Conservation (phyloP, 2,888 invertebrate genomes). For the Drosophila sordidula region DNA sequence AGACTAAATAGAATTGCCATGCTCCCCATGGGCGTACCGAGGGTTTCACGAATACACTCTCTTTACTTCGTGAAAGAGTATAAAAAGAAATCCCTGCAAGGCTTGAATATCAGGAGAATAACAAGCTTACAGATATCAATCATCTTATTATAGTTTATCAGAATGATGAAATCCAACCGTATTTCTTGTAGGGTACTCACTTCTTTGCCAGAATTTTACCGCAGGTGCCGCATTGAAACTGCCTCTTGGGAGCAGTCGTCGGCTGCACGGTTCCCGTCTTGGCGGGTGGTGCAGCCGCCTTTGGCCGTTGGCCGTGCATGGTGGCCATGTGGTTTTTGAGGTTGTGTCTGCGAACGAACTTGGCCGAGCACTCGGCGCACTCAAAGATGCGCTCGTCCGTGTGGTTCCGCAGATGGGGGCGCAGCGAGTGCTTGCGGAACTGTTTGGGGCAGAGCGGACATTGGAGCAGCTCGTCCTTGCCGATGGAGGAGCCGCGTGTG, state of each 20-base stretch:
- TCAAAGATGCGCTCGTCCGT: conserved; percentile 90
- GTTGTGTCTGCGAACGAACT: conserved; percentile 89
- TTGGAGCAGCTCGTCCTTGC: conserved; percentile 80
- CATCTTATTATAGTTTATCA: not conserved
- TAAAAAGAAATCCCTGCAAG: too few species aligned
- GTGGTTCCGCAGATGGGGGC: conserved; percentile 90
- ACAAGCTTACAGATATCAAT: not conserved
- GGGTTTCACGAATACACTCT: too few species aligned
- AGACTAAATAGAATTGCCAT: too few species aligned
- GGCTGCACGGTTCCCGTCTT: not conserved
- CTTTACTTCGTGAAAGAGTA: too few species aligned
- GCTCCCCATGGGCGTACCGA: too few species aligned
- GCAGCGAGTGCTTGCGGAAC: conserved; percentile 89
- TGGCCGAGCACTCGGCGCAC: conserved; percentile 88
- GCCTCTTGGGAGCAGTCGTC: conserved; percentile 10
- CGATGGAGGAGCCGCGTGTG: conserved; percentile 76
- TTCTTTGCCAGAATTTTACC: conserved; percentile 85
- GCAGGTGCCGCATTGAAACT: conserved; percentile 84
- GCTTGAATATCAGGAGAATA: not conserved
- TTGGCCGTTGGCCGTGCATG: conserved; percentile 83
- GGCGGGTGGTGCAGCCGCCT: too few species aligned
- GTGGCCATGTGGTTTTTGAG: conserved; percentile 87
- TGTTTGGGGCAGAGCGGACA: conserved; percentile 90
- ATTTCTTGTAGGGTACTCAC: conserved; percentile 83
- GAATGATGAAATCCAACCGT: not conserved